phyloP scores from a whole-genome alignment of 2,113 vertebrate species.

The Phalacrocorax carbo region DNA sequence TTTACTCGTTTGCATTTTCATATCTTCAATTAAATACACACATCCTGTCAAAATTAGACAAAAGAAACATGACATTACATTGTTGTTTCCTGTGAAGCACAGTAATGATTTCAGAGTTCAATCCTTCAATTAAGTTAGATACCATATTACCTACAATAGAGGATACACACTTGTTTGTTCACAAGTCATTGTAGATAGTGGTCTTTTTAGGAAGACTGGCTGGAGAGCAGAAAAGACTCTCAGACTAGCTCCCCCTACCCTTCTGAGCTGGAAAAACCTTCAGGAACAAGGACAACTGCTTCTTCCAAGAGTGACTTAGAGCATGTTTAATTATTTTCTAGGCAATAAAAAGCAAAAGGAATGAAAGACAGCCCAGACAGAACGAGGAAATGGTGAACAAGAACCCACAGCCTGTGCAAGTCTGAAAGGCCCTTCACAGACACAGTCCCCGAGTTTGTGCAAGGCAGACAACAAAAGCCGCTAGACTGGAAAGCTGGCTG shows the following conservation, averaged over 20 bases:
- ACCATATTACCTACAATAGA: not conserved
- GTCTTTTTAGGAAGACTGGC: not conserved
- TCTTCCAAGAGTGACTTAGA: not conserved
- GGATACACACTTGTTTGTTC: not conserved
- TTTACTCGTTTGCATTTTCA: not conserved
- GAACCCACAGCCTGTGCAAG: rapidly evolving
- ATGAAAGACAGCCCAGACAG: not conserved
- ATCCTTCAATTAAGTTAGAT: not conserved
- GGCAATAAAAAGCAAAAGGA: not conserved
- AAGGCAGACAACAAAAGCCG: not conserved
- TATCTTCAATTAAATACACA: not conserved
- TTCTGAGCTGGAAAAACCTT: not conserved
- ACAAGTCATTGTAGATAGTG: not conserved
- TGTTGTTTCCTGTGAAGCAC: not conserved
- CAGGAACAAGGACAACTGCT: not conserved
- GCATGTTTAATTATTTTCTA: not conserved
- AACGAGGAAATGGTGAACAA: not conserved
- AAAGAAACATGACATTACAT: not conserved
- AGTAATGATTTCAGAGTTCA: not conserved
- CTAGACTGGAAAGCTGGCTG: not conserved
- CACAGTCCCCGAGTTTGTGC: not conserved
- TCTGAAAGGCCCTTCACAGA: rapidly evolving
- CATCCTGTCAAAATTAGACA: not conserved
- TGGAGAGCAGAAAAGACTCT: not conserved
- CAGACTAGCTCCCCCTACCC: not conserved